Conservation (phyloP, 1,140 invertebrate species). For the Linepithema humile region DNA sequence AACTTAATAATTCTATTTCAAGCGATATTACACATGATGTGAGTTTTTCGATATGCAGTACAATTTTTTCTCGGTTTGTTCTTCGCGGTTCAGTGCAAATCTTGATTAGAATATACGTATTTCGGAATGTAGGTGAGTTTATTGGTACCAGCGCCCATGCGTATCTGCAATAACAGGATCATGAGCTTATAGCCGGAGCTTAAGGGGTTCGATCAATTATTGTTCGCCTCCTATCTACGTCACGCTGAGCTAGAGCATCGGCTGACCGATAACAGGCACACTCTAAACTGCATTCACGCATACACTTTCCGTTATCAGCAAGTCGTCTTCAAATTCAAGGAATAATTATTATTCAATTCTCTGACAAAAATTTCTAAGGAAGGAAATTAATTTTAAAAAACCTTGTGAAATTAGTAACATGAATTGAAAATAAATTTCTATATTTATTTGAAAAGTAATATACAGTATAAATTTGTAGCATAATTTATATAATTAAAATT, state of each 20-base stretch:
- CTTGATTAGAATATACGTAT: slow-evolving; percentile 62
- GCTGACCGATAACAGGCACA: slow-evolving; percentile 48
- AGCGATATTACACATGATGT: not conserved
- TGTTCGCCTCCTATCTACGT: slow-evolving; percentile 75
- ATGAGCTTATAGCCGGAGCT: slow-evolving; percentile 73
- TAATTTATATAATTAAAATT: not conserved
- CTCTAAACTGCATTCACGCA: slow-evolving; percentile 30
- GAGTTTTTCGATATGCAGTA: not conserved
- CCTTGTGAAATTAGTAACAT: not conserved
- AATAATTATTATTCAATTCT: not conserved
- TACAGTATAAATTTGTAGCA: not conserved
- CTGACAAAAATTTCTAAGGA: not conserved
- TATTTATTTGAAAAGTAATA: not conserved
- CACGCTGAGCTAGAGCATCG: slow-evolving; percentile 65
- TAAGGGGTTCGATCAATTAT: slow-evolving; percentile 76
- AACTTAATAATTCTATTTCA: slow-evolving; percentile 13
- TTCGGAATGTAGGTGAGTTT: slow-evolving; percentile 47
- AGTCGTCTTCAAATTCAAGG: slow-evolving; percentile 29
- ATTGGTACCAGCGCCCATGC: slow-evolving; percentile 58
- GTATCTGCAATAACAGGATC: slow-evolving; percentile 75
- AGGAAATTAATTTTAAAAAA: not conserved
- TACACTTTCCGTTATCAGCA: slow-evolving; percentile 54
- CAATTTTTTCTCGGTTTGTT: not conserved
- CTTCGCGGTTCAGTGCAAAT: slow-evolving; percentile 12
- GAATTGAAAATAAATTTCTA: not conserved